Base-by-base conservation (phyloP, 1,140 invertebrate species). In the Philaenus spumarius region DNA sequence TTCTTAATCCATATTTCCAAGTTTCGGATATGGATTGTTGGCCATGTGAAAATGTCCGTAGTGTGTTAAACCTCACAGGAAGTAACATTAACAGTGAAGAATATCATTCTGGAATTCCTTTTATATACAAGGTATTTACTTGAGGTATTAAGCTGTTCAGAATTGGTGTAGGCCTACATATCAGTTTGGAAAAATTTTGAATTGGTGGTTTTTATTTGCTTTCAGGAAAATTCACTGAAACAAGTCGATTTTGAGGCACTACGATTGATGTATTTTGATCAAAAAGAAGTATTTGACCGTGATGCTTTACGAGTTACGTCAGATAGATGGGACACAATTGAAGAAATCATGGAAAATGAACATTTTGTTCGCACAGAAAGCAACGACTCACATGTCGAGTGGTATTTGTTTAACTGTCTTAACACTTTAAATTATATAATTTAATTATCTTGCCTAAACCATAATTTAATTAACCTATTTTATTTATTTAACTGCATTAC, bases 1-100 rank as follows among this genome's bases (percentile, higher is more conserved):
- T 89, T 24, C 78, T 84, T 69, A 89, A 90, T 72, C 86, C 86
- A 50, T 87, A 80, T 66, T 89, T 87, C 67, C 76, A 79, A 64
- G 77, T 86, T 6, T 70, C 76, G 1, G 81, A 85, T 64, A 82
- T 88, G 76, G 85, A 88, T 66, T 89, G 87, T 67, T 87, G 83
- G 83, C 84, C 86, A 7, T 89, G 87, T 66, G 80, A 80, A 68
- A 72, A 77, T 66, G 76, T 86, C 0, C 73, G 78, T 63, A 80
- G 80, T 60, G 72, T 89, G 60, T 75, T 80, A 24, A 77, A 82
- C 61, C 64, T 76, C 53, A 75, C 71, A 23, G 67, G 65, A 34
- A 66, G 68, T 19, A 71, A 72, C 58, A 68, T 76, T 34, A 69
- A 66, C 23, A 48, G 40, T 35, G 61, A 65, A 20, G 23, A 72